Evolutionary conservation across 2,888 invertebrate species (phyloP).

Genomic region (Sesia bembeciformis): DNA sequence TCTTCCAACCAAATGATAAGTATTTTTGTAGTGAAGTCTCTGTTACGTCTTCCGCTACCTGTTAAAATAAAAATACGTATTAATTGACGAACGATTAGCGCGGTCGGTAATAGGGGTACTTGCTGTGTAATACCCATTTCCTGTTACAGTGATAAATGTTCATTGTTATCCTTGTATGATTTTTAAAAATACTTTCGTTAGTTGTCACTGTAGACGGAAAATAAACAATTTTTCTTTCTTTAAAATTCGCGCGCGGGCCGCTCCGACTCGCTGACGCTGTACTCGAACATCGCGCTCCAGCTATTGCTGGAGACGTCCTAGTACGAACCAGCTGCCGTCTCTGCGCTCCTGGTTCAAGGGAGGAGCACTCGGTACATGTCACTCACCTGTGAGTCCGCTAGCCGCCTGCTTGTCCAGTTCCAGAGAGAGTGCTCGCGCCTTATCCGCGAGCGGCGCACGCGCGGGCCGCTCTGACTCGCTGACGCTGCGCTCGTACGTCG

Average conservation of each 20-base stretch:
- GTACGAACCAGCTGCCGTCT: conserved; percentile 35
- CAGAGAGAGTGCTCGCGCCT: conserved; percentile 79
- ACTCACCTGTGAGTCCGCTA: conserved; percentile 29
- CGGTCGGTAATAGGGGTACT: background rate
- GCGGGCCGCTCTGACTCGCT: conserved; percentile 59
- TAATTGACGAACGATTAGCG: too few species aligned
- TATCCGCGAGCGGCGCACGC: conserved; percentile 50
- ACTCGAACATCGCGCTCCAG: conserved; percentile 66
- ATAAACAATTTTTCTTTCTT: too few species aligned
- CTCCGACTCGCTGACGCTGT: conserved; percentile 71
- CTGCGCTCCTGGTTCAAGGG: background rate
- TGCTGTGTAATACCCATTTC: too few species aligned
- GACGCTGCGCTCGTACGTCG: conserved; percentile 73
- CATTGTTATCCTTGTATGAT: too few species aligned
- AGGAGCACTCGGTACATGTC: conserved; percentile 32
- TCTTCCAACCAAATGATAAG: conserved; percentile 97
- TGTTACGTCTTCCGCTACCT: conserved; percentile 64
- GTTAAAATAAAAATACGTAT: conserved; percentile 6
- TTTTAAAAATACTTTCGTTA: too few species aligned
- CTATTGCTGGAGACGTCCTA: conserved; percentile 56
- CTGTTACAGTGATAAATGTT: too few species aligned
- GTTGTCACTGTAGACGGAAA: too few species aligned
- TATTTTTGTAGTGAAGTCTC: conserved; percentile 81
- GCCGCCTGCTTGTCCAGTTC: conserved; percentile 78
- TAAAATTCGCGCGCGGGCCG: conserved; percentile 16